Evolutionary conservation across 1,140 invertebrate genomes (phyloP).

Genomic region (Cotesia chilonis): DNA sequence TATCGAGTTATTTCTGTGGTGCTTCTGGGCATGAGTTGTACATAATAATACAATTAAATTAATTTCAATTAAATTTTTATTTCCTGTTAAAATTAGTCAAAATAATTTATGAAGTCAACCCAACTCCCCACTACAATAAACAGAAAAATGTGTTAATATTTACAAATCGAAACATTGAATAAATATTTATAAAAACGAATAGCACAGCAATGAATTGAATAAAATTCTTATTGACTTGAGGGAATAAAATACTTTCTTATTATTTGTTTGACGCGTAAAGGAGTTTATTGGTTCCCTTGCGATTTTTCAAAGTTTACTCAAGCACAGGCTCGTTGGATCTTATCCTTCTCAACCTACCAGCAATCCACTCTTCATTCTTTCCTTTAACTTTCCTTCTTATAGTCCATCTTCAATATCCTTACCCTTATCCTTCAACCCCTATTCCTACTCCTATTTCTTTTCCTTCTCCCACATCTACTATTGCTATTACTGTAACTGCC

Average conservation of each 20-base stretch:
- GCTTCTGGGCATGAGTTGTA: no score
- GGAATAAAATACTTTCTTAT: conserved; percentile 37
- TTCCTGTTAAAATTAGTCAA: no score
- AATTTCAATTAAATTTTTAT: no score
- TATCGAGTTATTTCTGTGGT: no score
- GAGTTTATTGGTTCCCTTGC: conserved; percentile 58
- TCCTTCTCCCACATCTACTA: no score
- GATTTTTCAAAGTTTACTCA: conserved; percentile 54
- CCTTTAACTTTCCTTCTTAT: conserved; percentile 3
- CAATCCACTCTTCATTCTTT: conserved; percentile 7
- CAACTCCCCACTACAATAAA: no score
- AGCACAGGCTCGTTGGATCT: conserved; percentile 17
- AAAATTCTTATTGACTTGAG: conserved; percentile 7
- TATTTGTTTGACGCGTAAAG: conserved; percentile 49
- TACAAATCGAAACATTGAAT: no score
- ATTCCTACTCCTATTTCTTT: not conserved
- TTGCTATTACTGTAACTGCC: not conserved
- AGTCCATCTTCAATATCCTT: conserved; percentile 5
- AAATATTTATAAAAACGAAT: not conserved
- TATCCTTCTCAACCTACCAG: conserved; percentile 13
- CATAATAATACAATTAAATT: no score
- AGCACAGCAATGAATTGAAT: conserved; percentile 4
- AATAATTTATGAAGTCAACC: no score
- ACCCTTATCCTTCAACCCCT: conserved; percentile 12
- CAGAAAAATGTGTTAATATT: no score